phyloP scores from a whole-genome alignment of 2,797 vertebrate species.

The Lophotriccus pileatus region DNA sequence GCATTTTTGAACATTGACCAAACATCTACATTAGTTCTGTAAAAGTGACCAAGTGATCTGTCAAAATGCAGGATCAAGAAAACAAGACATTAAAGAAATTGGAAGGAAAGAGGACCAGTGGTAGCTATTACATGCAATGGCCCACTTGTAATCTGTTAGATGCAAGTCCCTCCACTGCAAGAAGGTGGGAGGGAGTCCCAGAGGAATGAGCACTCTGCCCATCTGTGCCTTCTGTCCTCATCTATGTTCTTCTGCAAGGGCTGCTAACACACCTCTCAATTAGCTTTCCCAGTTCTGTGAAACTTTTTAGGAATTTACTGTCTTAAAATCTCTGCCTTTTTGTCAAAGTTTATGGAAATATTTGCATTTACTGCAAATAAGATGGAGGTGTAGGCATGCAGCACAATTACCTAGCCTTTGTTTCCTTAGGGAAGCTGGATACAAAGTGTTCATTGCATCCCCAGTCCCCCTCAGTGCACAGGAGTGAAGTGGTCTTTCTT shows the following conservation, averaged over 20 bases:
- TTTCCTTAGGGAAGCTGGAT: not conserved
- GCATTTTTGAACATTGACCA: not conserved
- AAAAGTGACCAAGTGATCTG: not conserved
- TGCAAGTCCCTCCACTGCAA: not conserved
- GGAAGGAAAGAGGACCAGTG: not conserved
- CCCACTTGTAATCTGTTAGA: no score
- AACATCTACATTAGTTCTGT: not conserved
- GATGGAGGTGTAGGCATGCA: not conserved
- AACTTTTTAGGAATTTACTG: not conserved
- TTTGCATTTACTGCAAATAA: not conserved
- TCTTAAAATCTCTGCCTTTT: not conserved
- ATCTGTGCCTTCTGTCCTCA: not conserved
- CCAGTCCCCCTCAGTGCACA: not conserved
- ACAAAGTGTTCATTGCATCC: not conserved
- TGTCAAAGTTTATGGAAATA: not conserved
- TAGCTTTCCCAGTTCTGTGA: not conserved
- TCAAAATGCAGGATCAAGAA: rapidly evolving
- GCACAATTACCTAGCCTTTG: rapidly evolving
- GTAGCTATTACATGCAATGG: not conserved
- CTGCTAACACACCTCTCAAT: not conserved
- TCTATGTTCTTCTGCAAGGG: not conserved
- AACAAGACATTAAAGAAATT: not conserved
- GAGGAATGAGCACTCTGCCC: not conserved
- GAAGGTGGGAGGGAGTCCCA: not conserved
- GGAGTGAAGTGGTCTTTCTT: not conserved